phyloP scores from a whole-genome alignment of 1,140 invertebrate species.

The Cheumatopsyche charites region DNA sequence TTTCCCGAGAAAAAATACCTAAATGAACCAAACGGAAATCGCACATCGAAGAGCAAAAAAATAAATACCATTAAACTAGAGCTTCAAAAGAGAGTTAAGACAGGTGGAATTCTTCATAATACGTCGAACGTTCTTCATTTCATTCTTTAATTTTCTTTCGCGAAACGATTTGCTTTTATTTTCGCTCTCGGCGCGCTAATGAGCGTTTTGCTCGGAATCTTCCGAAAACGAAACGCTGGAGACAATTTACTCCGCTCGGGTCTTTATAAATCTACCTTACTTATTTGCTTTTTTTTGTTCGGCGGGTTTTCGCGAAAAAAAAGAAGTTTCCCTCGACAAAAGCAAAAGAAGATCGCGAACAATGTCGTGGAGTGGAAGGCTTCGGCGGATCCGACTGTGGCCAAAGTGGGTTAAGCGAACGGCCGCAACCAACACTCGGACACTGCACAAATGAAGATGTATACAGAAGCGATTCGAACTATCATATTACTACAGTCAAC shows the following conservation, averaged over 20 bases:
- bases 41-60: background rate
- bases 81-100: too few species aligned
- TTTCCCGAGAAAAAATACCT: too few species aligned
- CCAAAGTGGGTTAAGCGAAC: constrained; percentile 5
- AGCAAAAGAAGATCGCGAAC: background rate
- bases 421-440: background rate
- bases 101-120: background rate
- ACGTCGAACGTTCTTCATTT: too few species aligned
- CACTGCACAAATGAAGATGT: background rate
- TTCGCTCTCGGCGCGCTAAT: background rate
- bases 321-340: background rate
- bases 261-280: too few species aligned
- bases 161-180: background rate
- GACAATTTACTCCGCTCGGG: too few species aligned
- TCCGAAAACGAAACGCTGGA: background rate
- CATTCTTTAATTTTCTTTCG: background rate
- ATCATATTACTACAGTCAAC: too few species aligned
- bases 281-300: too few species aligned
- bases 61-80: too few species aligned
- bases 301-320: too few species aligned
- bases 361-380: background rate
- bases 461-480: too few species aligned
- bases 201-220: constrained; percentile 7
- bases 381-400: too few species aligned
- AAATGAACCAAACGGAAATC: too few species aligned